These are phyloP conservation scores for Heliconius melpomene DNA, from an alignment of 1,140 invertebrate species.

Conservation along the genomic window DNA sequence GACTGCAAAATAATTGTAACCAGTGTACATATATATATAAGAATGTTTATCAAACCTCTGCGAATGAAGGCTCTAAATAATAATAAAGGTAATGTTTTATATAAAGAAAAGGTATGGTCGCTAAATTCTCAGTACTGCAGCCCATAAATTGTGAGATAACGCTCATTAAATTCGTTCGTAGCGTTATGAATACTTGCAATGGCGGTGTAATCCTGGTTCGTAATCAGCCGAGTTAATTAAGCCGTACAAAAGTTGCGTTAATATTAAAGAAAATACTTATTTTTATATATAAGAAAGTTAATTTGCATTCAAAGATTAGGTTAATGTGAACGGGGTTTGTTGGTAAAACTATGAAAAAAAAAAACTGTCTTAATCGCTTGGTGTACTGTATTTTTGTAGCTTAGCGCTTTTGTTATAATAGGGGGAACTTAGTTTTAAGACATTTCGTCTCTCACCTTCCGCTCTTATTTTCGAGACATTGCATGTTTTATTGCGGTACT, in stretches of 20 bases:
- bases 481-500: no score
- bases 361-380: no score
- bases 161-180: slow-evolving; percentile 50
- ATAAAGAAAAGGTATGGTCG: slow-evolving; percentile 27
- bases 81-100: not conserved
- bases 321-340: not conserved
- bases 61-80: not conserved
- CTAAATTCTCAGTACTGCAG: slow-evolving; percentile 36
- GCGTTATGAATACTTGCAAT: slow-evolving; percentile 52
- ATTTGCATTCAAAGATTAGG: slow-evolving; percentile 8
- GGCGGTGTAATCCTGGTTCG: slow-evolving; percentile 53
- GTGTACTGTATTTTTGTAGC: no score
- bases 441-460: no score
- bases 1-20: not conserved
- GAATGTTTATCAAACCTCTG: not conserved
- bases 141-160: slow-evolving; percentile 52
- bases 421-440: no score
- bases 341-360: not conserved
- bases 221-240: slow-evolving; percentile 55
- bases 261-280: slow-evolving; percentile 30
- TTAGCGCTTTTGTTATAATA: no score
- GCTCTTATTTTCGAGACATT: no score
- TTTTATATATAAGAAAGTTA: not conserved
- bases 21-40: not conserved
- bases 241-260: slow-evolving; percentile 42